Percentiles rank a stretch among this genome's conserved stretches.
phyloP scores from a whole-genome alignment of 1,140 invertebrate genomes.

The Monochamus saltuarius region DNA sequence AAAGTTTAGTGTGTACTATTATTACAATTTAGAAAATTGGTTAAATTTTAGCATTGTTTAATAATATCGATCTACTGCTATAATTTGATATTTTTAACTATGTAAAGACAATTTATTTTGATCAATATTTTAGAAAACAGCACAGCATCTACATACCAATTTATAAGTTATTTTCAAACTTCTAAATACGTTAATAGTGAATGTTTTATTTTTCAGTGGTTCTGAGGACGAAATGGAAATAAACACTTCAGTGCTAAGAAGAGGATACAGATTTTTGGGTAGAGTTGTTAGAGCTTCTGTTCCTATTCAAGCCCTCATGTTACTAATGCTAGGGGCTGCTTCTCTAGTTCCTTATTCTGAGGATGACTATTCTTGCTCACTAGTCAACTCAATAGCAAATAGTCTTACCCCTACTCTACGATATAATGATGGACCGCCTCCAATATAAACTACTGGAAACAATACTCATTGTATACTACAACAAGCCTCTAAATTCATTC shows the following conservation, averaged over 20 bases:
- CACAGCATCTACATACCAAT: too few species aligned
- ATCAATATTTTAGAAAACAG: too few species aligned
- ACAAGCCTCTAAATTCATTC: slow-evolving; percentile 37
- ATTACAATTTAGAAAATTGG: too few species aligned
- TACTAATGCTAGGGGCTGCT: slow-evolving; percentile 84
- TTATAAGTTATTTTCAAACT: too few species aligned
- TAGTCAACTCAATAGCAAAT: slow-evolving; percentile 76
- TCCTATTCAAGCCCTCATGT: slow-evolving; percentile 86
- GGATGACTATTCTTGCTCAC: slow-evolving; percentile 81
- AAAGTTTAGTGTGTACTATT: too few species aligned
- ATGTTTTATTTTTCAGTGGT: slow-evolving; percentile 37
- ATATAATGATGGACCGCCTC: slow-evolving; percentile 87
- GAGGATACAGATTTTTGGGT: slow-evolving; percentile 78
- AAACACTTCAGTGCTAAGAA: slow-evolving; percentile 66
- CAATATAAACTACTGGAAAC: slow-evolving; percentile 60
- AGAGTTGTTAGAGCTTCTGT: slow-evolving; percentile 86
- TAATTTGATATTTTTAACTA: too few species aligned
- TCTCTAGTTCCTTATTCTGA: slow-evolving; percentile 82
- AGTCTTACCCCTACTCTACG: slow-evolving; percentile 83
- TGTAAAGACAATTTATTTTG: too few species aligned
- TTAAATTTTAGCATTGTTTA: too few species aligned
- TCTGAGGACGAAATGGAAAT: slow-evolving; percentile 46
- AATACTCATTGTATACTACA: slow-evolving; percentile 13
- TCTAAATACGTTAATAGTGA: too few species aligned
- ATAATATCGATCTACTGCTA: too few species aligned